A percentile compares a stretch with the other conserved stretches of the same genome.
Evolutionary conservation across 2,113 vertebrate species (phyloP).

Genomic region (Rhinolophus sinicus): DNA sequence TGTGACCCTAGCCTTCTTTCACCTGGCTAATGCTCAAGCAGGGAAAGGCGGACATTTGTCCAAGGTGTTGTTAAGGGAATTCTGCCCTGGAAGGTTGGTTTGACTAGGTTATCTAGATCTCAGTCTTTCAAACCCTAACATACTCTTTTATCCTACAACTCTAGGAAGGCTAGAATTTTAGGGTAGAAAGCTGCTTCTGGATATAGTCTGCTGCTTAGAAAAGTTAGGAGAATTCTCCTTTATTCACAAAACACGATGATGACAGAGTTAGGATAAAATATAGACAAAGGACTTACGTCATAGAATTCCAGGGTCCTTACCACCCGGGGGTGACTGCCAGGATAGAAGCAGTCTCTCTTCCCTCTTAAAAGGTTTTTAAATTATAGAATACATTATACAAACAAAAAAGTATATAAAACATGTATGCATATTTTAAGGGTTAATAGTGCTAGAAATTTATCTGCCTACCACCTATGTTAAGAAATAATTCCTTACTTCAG

Average conservation of each 20-base stretch:
- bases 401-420: neutral
- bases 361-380: neutral
- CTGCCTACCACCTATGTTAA: neutral
- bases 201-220: neutral
- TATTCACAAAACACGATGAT: neutral
- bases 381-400: neutral
- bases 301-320: neutral
- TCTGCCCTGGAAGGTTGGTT: neutral
- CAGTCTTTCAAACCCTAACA: neutral
- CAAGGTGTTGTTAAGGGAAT: neutral
- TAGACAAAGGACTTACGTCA: neutral
- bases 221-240: neutral
- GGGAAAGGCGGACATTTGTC: neutral
- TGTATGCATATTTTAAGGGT: neutral
- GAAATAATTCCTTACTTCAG: neutral
- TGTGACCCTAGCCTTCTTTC: neutral
- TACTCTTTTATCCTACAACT: neutral
- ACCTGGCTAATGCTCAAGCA: neutral
- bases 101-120: neutral
- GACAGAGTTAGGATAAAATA: neutral
- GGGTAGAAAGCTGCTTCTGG: neutral
- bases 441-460: neutral
- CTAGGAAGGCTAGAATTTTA: neutral
- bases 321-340: fast-evolving
- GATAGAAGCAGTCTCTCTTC: neutral